Base-by-base conservation (phyloP, 2,113 vertebrate species). In the Sylvilagus bachmani region DNA sequence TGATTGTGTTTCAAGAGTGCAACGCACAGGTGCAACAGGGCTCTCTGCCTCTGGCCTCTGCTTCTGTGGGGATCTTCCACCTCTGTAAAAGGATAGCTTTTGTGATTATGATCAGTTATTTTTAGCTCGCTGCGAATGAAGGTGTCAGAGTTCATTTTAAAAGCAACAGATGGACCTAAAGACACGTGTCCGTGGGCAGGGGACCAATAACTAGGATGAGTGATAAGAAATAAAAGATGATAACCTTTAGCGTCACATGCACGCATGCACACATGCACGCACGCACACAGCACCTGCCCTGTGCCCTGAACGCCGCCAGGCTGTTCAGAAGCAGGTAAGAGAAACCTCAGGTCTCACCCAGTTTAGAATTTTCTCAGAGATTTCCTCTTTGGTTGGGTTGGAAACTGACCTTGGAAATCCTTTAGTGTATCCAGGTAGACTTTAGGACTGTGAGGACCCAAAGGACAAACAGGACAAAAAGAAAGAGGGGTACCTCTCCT, bases 261-360 rank as follows among this genome's bases (percentile, higher is more conserved):
- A 67, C 27, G 44, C 27, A 53, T 36, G 64, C 25, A 67, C 27
- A n/a, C 27, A 53, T 36, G 55, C 51, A 51, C 4, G 2, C 3
- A n/a, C 12, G 33, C 31, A 55, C 17, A 4, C 0, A 69, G 1
- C 12, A 25, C 27, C 38, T 70, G 0, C 2, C 0, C 11, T 71
- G 69, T 11, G 6, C 61, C 78, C 13, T 3, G 5, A 0, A 0
- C 14, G 33, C 38, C 5, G 10, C 6, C 10, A 6, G 1, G 1
- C 5, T 85, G 13, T 27, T 58, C 16, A 10, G 31, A 85, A 51
- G 33, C 81, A 86, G 38, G 67, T 58, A 61, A 17, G 19, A 85
- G 58, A 87, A 33, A 4, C 44, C 17, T 66, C 4, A 0, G 27
- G 36, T 27, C 38, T 86, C 70, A 73, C 24, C 24, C 27, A 80